phyloP scores from a whole-genome alignment of 2,113 vertebrate species.

The Chiloscyllium plagiosum region DNA sequence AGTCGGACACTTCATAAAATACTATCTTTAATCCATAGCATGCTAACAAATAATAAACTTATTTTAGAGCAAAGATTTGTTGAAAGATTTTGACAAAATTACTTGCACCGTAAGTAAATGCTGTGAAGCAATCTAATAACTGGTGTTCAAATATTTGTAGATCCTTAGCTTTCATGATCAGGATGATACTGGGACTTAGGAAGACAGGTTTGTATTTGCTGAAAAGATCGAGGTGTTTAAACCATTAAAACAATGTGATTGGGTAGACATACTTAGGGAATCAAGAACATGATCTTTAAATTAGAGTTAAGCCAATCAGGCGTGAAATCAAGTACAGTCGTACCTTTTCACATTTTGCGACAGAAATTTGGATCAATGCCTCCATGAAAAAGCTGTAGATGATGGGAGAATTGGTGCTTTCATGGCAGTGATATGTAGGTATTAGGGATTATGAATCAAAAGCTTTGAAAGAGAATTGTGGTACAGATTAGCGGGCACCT shows the following conservation, averaged over 20 bases:
- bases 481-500: neutral
- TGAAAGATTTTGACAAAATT: neutral
- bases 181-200: neutral
- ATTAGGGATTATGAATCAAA: neutral
- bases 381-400: neutral
- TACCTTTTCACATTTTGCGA: neutral
- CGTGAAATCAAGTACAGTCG: neutral
- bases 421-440: neutral
- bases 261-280: neutral
- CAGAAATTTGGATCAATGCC: neutral
- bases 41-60: neutral
- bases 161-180: neutral
- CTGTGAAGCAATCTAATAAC: neutral
- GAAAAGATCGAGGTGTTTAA: neutral
- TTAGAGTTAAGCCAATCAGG: neutral
- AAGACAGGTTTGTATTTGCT: neutral
- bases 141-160: neutral
- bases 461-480: neutral
- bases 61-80: neutral
- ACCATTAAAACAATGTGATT: neutral
- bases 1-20: neutral
- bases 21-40: neutral
- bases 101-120: neutral
- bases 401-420: neutral
- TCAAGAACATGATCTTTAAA: neutral